These are phyloP conservation scores for Andricus curvator DNA, from an alignment of 2,888 invertebrate species.

Conservation along the genomic window DNA sequence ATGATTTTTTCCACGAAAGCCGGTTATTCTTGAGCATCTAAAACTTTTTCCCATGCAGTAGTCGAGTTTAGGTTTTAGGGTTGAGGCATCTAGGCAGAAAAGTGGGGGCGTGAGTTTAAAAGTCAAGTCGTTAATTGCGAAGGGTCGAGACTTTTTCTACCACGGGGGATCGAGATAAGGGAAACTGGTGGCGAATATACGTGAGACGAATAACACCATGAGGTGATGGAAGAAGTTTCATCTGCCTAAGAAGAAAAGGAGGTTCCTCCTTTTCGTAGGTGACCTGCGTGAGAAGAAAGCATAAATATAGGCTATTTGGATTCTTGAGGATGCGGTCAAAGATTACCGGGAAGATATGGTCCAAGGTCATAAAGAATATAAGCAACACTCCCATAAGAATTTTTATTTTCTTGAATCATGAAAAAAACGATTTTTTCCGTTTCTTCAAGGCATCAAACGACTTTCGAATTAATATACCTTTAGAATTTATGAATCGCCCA, in stretches of 20 bases:
- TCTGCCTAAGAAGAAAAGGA: background rate
- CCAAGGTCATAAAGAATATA: conserved; percentile 39
- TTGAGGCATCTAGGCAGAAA: background rate
- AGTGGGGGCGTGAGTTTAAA: conserved; percentile 5
- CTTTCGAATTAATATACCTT: background rate
- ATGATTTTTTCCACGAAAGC: background rate
- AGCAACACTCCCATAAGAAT: conserved; percentile 21
- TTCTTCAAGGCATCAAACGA: background rate
- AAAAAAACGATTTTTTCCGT: background rate
- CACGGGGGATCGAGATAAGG: conserved; percentile 23
- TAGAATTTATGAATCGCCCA: background rate
- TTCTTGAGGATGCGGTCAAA: conserved; percentile 15
- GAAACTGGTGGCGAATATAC: conserved; percentile 58
- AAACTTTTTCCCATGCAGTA: background rate
- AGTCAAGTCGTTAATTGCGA: conserved; percentile 21
- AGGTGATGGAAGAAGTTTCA: conserved; percentile 61
- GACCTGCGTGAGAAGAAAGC: conserved; percentile 32
- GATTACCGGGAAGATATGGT: conserved; percentile 19
- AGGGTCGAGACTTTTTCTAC: conserved; percentile 1
- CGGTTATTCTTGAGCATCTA: background rate
- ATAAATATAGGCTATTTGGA: conserved; percentile 3
- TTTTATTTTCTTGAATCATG: background rate
- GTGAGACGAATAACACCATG: conserved; percentile 65
- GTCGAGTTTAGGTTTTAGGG: background rate
- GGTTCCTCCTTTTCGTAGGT: background rate